Evolutionary conservation across 1,140 invertebrate genomes (phyloP).

Genomic region (Mesaphorura yosii): DNA sequence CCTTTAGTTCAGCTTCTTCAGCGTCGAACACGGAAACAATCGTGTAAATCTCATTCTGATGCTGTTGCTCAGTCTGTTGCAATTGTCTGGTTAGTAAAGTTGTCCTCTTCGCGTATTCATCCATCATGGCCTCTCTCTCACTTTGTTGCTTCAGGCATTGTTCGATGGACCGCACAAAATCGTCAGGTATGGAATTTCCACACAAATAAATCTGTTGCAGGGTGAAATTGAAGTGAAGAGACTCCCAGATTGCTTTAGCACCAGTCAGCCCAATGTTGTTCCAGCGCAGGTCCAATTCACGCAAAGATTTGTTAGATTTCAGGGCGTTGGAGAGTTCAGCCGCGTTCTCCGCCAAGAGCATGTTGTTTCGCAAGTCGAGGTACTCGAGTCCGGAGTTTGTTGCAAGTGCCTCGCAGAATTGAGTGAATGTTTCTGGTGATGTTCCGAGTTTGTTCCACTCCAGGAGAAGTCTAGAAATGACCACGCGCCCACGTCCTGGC

Average conservation of each 20-base stretch:
- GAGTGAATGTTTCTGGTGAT: constrained; percentile 33
- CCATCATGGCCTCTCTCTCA: constrained; percentile 20
- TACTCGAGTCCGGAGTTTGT: constrained; percentile 37
- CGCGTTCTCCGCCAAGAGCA: constrained; percentile 35
- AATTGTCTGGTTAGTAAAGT: constrained; percentile 21
- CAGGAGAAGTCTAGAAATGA: constrained; percentile 28
- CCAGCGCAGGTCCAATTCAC: constrained; percentile 37
- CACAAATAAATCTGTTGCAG: constrained; percentile 35
- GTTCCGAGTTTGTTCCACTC: constrained; percentile 37
- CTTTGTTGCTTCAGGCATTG: constrained; percentile 19
- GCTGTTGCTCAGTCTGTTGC: constrained; percentile 24
- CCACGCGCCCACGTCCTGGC: background rate
- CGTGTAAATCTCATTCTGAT: constrained; percentile 21
- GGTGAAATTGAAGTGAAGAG: constrained; percentile 34
- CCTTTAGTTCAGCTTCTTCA: constrained; percentile 22
- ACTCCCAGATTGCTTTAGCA: constrained; percentile 35
- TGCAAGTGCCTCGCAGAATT: constrained; percentile 37
- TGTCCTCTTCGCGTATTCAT: constrained; percentile 21
- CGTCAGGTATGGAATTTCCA: constrained; percentile 39
- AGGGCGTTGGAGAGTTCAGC: constrained; percentile 33
- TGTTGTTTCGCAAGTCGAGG: constrained; percentile 39
- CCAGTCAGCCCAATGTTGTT: constrained; percentile 38
- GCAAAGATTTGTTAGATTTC: constrained; percentile 35
- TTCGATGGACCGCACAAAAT: constrained; percentile 34
- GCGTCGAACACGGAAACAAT: constrained; percentile 21